Percentiles rank a stretch among this genome's conserved stretches.
Conservation (phyloP, 2,888 invertebrate genomes). For the Andrena praecox region DNA sequence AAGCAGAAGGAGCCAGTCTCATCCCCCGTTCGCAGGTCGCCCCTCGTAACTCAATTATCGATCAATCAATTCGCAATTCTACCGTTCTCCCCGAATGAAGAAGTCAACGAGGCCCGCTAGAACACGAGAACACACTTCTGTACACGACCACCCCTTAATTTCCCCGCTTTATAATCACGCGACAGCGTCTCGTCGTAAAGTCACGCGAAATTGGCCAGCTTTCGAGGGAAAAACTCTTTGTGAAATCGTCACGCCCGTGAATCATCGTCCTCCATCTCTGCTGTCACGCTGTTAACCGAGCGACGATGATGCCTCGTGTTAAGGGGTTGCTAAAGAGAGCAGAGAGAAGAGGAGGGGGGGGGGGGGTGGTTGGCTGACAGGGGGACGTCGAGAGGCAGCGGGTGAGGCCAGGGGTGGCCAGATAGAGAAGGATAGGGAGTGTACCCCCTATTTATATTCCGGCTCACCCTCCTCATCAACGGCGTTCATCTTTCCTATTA, state of each 20-base stretch:
- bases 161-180: slow-evolving; percentile 21
- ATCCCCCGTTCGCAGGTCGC: background rate
- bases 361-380: slow-evolving; percentile 41
- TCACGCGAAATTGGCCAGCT: slow-evolving; percentile 65
- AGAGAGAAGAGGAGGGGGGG: slow-evolving; percentile 40
- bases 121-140: slow-evolving; percentile 27
- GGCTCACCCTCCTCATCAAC: slow-evolving; percentile 85
- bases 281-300: slow-evolving; percentile 75
- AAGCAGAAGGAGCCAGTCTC: background rate
- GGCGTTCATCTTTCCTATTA: slow-evolving; percentile 85
- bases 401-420: slow-evolving; percentile 44
- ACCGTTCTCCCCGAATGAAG: slow-evolving; percentile 5
- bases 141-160: slow-evolving; percentile 35
- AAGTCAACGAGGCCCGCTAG: slow-evolving; percentile 23
- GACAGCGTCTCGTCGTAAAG: slow-evolving; percentile 49
- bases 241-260: slow-evolving; percentile 73
- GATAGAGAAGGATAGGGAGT: slow-evolving; percentile 64
- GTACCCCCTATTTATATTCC: slow-evolving; percentile 84
- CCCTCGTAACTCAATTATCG: slow-evolving; percentile 14
- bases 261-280: slow-evolving; percentile 73
- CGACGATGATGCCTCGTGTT: slow-evolving; percentile 73
- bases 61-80: slow-evolving; percentile 46
- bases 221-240: slow-evolving; percentile 63
- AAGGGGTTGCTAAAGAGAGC: slow-evolving; percentile 64
- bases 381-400: slow-evolving; percentile 49